These are phyloP conservation scores for Teleogryllus oceanicus DNA, from an alignment of 2,888 invertebrate genomes.

Conservation along the genomic window DNA sequence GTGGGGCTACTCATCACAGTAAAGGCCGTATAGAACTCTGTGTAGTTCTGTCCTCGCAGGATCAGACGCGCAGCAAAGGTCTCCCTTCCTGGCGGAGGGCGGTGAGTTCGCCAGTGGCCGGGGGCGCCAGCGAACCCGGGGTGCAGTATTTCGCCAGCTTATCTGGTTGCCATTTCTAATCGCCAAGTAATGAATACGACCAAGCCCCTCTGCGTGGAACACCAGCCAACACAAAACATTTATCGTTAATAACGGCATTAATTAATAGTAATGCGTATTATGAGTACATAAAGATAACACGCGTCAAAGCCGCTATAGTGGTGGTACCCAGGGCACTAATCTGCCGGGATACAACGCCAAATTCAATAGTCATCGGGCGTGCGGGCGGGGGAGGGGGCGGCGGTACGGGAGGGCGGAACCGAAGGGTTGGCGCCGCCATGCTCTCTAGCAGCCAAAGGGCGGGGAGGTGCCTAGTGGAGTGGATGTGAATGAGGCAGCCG, in stretches of 20 bases:
- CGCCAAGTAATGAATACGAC: background rate
- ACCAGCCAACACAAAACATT: background rate
- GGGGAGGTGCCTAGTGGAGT: too few relatives aligned
- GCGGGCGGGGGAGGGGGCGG: too few relatives aligned
- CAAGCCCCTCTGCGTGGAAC: background rate
- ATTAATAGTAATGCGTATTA: slow-evolving; percentile 18
- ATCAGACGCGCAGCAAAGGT: too few relatives aligned
- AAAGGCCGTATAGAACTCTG: too few relatives aligned
- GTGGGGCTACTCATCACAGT: too few relatives aligned
- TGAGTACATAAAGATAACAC: slow-evolving; percentile 8
- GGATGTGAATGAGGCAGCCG: too few relatives aligned
- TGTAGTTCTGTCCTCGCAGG: too few relatives aligned
- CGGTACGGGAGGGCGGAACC: too few relatives aligned
- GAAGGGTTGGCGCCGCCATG: too few relatives aligned
- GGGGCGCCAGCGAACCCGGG: background rate
- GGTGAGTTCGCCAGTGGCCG: too few relatives aligned
- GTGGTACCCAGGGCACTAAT: background rate
- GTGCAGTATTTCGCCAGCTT: background rate
- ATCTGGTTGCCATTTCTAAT: background rate
- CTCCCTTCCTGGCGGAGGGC: too few relatives aligned
- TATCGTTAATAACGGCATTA: slow-evolving; percentile 6
- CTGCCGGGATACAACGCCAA: background rate
- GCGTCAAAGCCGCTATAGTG: background rate
- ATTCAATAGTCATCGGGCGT: background rate
- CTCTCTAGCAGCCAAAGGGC: too few relatives aligned